Percentiles rank a stretch among this genome's conserved stretches.
These are phyloP conservation scores for Montipora foliosa DNA, from an alignment of 64 coral and sea anemone genomes.

Conservation along the genomic window DNA sequence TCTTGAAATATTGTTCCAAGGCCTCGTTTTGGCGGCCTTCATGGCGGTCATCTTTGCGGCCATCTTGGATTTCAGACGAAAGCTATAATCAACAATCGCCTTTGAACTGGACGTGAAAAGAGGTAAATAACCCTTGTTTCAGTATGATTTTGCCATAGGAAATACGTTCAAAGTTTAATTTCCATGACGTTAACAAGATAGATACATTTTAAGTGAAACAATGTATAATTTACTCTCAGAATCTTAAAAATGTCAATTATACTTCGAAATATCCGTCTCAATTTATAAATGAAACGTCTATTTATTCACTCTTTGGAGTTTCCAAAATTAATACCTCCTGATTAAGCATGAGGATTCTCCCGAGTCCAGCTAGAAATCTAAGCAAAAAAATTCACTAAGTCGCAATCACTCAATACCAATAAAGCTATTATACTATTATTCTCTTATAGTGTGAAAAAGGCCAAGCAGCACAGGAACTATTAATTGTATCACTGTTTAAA, in stretches of 20 bases:
- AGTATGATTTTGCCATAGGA: neutral
- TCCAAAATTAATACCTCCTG: too few relatives aligned
- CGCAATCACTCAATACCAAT: too few relatives aligned
- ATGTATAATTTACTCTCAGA: too few relatives aligned
- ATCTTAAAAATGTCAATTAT: too few relatives aligned
- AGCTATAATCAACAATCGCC: neutral
- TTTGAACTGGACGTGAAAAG: neutral
- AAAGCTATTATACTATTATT: neutral
- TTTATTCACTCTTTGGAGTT: too few relatives aligned
- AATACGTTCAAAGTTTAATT: neutral
- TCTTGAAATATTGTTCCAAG: neutral
- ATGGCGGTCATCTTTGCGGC: neutral
- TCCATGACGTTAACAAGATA: neutral
- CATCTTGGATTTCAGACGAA: neutral
- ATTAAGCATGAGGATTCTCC: too few relatives aligned
- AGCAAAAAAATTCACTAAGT: too few relatives aligned
- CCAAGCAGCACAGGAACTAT: neutral
- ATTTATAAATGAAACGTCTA: too few relatives aligned
- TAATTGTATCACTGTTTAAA: slow-evolving; percentile 3
- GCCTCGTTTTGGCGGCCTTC: neutral
- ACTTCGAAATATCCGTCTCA: too few relatives aligned
- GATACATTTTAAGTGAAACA: too few relatives aligned
- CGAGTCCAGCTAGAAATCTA: too few relatives aligned
- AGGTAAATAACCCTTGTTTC: neutral
- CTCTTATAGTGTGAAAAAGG: neutral